Conservation (phyloP, 2,113 vertebrate species). For the Ariopsis seemanni region DNA sequence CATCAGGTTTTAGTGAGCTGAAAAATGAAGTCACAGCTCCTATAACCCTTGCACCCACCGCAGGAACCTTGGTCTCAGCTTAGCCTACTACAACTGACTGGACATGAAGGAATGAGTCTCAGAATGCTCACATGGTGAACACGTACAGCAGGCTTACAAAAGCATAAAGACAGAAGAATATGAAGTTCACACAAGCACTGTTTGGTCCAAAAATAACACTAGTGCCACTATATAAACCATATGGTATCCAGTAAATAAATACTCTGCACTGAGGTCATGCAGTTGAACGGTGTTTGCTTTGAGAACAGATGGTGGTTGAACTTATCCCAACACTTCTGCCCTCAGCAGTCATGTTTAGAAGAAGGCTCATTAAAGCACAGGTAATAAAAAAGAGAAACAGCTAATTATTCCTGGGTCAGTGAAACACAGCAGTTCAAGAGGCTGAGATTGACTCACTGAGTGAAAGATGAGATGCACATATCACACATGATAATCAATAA, state of each 20-base stretch:
- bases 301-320: slow-evolving; percentile 25
- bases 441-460: slow-evolving; percentile 27
- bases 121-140: not conserved
- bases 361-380: slow-evolving; percentile 43
- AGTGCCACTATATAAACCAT: slow-evolving; percentile 32
- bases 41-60: slow-evolving; percentile 21
- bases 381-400: slow-evolving; percentile 31
- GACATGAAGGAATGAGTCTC: slow-evolving; percentile 24
- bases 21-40: slow-evolving; percentile 34
- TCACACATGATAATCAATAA: slow-evolving; percentile 6
- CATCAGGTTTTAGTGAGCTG: slow-evolving; percentile 29
- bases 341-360: slow-evolving; percentile 20
- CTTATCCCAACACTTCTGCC: slow-evolving; percentile 3
- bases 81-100: slow-evolving; percentile 8
- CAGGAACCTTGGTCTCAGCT: not conserved
- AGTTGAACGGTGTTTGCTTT: slow-evolving; percentile 13
- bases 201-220: slow-evolving; percentile 37
- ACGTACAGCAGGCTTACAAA: slow-evolving; percentile 18
- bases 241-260: slow-evolving; percentile 29
- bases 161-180: slow-evolving; percentile 39
- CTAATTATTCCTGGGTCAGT: slow-evolving; percentile 21
- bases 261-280: slow-evolving; percentile 3
- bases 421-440: slow-evolving; percentile 22
- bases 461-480: slow-evolving; percentile 32
- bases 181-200: slow-evolving; percentile 25